Evolutionary conservation across 2,888 invertebrate genomes (phyloP), one percentile per base, ranked within the genome.

Genomic region (Acleris holmiana): DNA sequence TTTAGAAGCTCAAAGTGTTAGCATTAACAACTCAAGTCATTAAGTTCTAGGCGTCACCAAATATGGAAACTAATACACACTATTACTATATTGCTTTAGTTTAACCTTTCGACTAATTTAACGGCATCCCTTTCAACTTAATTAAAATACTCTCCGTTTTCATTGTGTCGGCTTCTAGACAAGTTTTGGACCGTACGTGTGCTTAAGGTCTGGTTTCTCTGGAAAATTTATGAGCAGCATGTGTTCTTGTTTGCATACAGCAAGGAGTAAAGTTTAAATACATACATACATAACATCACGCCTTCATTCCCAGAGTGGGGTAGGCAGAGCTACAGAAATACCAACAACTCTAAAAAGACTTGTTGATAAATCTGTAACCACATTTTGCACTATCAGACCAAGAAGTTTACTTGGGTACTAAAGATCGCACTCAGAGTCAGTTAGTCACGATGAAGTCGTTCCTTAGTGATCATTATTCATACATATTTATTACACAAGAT

Each of bases 131-230:
- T 57, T 63, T 63, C 19, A 53, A 57, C 57, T 63, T 63, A 57
- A 63, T 63, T 57, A 63, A 63, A 63, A 57, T 63, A 57, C 51
- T 63, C 62, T 56, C 63, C 47, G 47, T 57, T 63, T 63, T 63
- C 63, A 63, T 63, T 63, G 57, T 35, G 57, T 47, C 21, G 44
- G 57, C 19, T 46, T 53, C 40, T 21, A 55, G 44, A 18, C 51
- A 62, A 62, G 57, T 57, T 57, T 56, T 40, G 57, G 46, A 57
- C 29, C 56, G 46, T 55, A 29, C 23, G 35, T 23, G 46, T 40
- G 4, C 47, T 47, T 18, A 50, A 40, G 19, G 48, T 55, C 48
- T 55, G 13, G 44, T 41, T 35, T 35, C 50, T 23, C 10, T 57
- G 57, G 57, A 57, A 57, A 15, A 57, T 57, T 63, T 57, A 57